Base-by-base conservation (phyloP, 2,113 vertebrate genomes). In the Myrmophylax atrothorax region DNA sequence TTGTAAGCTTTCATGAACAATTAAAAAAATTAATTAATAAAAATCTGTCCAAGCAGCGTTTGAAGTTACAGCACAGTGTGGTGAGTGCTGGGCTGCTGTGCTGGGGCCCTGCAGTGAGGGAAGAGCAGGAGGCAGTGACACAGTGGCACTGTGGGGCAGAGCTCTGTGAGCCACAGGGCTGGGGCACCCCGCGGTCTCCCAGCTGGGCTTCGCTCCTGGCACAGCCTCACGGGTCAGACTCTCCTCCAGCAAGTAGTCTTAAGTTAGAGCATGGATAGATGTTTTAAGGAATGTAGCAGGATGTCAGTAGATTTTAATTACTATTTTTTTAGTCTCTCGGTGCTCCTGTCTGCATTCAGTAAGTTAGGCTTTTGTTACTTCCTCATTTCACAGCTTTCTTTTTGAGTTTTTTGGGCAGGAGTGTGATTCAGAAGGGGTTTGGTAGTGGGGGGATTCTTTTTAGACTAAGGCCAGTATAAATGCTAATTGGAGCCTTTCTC, bases 1-100 rank as follows among this genome's bases (percentile, higher is more conserved):
- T 95, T 90, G 72, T 90, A 90, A 68, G 52, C 68, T 75, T 95
- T 94, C 64, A 75, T 74, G 56, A 81, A 49, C 79, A 80, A 55
- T 74, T 84, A 16, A 35, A 46, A 64, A 79, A 89, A 64, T 22
- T 52, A 8, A 53, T 76, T 63, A 84, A 91, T 91, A 80, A 95
- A 91, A 91, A 49, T 38, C 67, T 83, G 14, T 90, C 52, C 60
- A n/a, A 91, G 19, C 31, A 9, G 42, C 4, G 37, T 76, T 89
- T 94, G 77, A 93, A 84, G 63, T 56, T 59, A 11, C 1, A 5
- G 40, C 64, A 22, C 47, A 79, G 62, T 49, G 10, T 52, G 3
- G 46, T 60, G 89, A 40, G 38, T 12, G 52, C 89, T 79, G 29
- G 4, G 70, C 56, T 75, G 87, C 49, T 80, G 49, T 69, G 70